Evolutionary conservation across 1,140 invertebrate genomes (phyloP), one percentile per base, ranked within the genome.

Genomic region (Platorchestia sp.): DNA sequence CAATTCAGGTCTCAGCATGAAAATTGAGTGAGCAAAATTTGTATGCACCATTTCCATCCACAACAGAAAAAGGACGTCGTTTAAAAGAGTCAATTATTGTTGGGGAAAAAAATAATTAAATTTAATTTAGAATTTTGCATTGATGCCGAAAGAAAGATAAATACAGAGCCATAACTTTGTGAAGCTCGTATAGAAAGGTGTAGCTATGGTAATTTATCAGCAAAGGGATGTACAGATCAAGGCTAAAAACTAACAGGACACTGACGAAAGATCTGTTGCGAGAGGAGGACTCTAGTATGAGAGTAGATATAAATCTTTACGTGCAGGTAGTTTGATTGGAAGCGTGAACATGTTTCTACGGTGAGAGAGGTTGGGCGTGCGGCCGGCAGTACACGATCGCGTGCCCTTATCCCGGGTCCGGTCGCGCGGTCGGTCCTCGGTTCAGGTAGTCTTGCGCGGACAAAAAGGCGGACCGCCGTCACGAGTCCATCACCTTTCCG

Each of bases 401-500:
- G 91, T 93, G 91, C 91, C 43, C 91, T 93, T 93, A 93, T 93
- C 91, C 91, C 45, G 45, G 44, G 27, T 14, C 45, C 91, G 45
- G 91, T 93, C 91, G 44, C 7, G 6, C 10, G 91, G 43, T 93
- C 10, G 91, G 43, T 93, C 91, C 91, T 40, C 91, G 19, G 43
- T 93, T 93, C 91, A 93, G 91, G 91, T 93, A 93, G 91, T 93
- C 43, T 44, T 40, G 43, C 41, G 91, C 91, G 40, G 43, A 44
- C 45, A 93, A 93, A 93, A 93, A 93, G 91, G 91, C 91, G 40
- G 43, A 45, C 43, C 43, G 45, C 43, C 91, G 91, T 93, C 91
- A 93, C 91, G 91, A 93, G 91, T 93, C 91, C 91, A 93, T 93
- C 91, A 93, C 91, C 91, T 47, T 44, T 93, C 45, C 91, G 91